phyloP scores from a whole-genome alignment of 1,140 invertebrate species.

The Marisa cornuarietis region DNA sequence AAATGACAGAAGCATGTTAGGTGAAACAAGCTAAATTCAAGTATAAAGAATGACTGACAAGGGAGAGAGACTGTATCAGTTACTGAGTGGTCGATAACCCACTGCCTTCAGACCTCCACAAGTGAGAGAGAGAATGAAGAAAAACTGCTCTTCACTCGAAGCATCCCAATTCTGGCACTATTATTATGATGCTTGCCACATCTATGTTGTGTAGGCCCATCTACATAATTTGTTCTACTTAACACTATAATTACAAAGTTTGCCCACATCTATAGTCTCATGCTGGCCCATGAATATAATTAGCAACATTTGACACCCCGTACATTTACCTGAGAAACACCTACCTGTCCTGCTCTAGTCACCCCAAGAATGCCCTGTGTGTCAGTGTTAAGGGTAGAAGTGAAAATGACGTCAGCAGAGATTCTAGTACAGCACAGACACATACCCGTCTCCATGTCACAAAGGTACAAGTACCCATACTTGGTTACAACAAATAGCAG shows the following conservation, averaged over 20 bases:
- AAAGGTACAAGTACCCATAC: slow-evolving; percentile 65
- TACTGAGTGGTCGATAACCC: too few relatives aligned
- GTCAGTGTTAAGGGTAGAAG: slow-evolving; percentile 61
- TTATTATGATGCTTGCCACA: neutral
- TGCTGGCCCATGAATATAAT: too few relatives aligned
- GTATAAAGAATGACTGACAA: too few relatives aligned
- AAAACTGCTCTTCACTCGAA: too few relatives aligned
- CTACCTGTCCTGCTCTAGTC: slow-evolving; percentile 64
- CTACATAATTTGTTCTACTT: neutral
- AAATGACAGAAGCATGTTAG: too few relatives aligned
- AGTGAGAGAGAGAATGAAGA: too few relatives aligned
- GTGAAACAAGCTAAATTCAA: too few relatives aligned
- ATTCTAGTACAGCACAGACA: slow-evolving; percentile 60
- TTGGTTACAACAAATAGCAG: slow-evolving; percentile 66
- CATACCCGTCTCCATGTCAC: slow-evolving; percentile 65
- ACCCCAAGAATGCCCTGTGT: slow-evolving; percentile 65
- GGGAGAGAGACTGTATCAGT: too few relatives aligned
- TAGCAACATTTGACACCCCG: too few relatives aligned
- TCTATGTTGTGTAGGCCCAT: neutral
- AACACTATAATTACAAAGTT: neutral
- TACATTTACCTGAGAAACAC: neutral
- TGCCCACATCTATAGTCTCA: too few relatives aligned
- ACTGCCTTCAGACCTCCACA: too few relatives aligned
- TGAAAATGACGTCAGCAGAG: slow-evolving; percentile 62
- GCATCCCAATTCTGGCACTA: too few relatives aligned